These are phyloP conservation scores for Oreochromis grahami DNA, from an alignment of 2,797 vertebrate species.

Conservation along the genomic window DNA sequence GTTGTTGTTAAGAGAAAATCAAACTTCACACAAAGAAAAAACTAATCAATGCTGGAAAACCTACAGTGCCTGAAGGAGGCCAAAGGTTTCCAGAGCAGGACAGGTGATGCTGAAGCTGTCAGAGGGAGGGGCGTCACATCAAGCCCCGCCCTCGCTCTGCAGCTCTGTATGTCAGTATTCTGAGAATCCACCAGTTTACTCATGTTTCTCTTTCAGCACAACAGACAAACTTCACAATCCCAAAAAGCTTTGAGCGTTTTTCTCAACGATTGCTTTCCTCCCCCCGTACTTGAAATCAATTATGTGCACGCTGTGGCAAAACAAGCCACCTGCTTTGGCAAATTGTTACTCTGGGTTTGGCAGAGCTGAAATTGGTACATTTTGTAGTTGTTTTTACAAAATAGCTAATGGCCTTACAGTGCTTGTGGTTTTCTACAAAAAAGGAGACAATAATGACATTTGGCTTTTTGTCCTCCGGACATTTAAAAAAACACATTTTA, in stretches of 20 bases:
- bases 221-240: constrained; percentile 56
- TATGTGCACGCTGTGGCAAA: constrained; percentile 61
- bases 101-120: constrained; percentile 44
- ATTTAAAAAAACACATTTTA: constrained; percentile 34
- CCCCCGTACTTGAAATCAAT: constrained; percentile 48
- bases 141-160: constrained; percentile 30
- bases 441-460: constrained; percentile 67
- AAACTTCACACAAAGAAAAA: constrained; percentile 27
- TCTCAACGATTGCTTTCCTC: constrained; percentile 43
- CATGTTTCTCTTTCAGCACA: constrained; percentile 18
- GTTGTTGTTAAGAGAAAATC: constrained; percentile 36
- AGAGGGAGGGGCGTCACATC: constrained; percentile 31
- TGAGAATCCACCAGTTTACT: constrained; percentile 61
- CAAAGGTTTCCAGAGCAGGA: constrained; percentile 75
- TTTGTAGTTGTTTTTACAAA: constrained; percentile 79
- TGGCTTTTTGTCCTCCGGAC: constrained; percentile 77
- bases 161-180: constrained; percentile 69
- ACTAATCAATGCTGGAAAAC: constrained; percentile 71
- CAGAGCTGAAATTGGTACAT: constrained; percentile 67
- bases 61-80: constrained; percentile 76
- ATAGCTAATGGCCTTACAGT: constrained; percentile 60
- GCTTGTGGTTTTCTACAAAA: constrained; percentile 70
- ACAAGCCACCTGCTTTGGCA: constrained; percentile 58
- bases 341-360: constrained; percentile 60
- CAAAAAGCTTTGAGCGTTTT: constrained; percentile 35